These are phyloP conservation scores for Pachypanchax playfairii DNA, from an alignment of 2,113 vertebrate genomes.

Conservation along the genomic window DNA sequence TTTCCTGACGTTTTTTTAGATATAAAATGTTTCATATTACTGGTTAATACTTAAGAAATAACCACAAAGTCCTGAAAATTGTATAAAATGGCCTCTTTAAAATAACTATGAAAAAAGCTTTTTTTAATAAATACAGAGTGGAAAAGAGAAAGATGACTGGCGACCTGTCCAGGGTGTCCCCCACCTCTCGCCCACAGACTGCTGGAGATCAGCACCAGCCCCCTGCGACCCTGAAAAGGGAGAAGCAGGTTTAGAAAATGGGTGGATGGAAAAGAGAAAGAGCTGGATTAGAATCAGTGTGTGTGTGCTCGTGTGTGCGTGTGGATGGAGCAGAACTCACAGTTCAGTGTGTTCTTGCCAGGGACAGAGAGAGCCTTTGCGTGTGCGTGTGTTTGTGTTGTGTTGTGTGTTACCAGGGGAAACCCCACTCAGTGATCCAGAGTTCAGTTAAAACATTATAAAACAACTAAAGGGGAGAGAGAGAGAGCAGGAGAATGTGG, in stretches of 20 bases:
- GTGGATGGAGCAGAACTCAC: constrained; percentile 42
- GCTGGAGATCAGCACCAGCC: too few relatives aligned
- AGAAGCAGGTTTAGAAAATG: neutral
- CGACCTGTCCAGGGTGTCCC: too few relatives aligned
- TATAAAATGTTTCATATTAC: too few relatives aligned
- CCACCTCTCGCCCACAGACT: too few relatives aligned
- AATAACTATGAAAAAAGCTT: too few relatives aligned
- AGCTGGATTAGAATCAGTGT: constrained; percentile 3
- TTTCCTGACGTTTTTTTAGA: too few relatives aligned
- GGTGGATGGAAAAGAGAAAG: neutral
- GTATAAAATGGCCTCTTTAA: too few relatives aligned
- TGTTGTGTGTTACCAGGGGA: constrained; percentile 72
- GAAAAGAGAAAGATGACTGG: too few relatives aligned
- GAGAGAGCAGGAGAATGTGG: constrained; percentile 8
- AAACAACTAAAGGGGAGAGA: constrained; percentile 19
- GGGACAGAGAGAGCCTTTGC: constrained; percentile 60
- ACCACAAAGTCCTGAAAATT: too few relatives aligned
- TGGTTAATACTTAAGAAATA: too few relatives aligned
- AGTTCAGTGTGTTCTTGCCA: constrained; percentile 50
- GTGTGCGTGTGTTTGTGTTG: constrained; percentile 20
- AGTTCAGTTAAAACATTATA: constrained; percentile 47
- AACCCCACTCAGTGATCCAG: constrained; percentile 60
- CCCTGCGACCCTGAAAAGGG: too few relatives aligned
- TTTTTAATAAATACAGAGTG: too few relatives aligned
- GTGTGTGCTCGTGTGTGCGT: constrained; percentile 14